phyloP scores from a whole-genome alignment of 1,140 invertebrate species.

The Drosophila punjabiensis region DNA sequence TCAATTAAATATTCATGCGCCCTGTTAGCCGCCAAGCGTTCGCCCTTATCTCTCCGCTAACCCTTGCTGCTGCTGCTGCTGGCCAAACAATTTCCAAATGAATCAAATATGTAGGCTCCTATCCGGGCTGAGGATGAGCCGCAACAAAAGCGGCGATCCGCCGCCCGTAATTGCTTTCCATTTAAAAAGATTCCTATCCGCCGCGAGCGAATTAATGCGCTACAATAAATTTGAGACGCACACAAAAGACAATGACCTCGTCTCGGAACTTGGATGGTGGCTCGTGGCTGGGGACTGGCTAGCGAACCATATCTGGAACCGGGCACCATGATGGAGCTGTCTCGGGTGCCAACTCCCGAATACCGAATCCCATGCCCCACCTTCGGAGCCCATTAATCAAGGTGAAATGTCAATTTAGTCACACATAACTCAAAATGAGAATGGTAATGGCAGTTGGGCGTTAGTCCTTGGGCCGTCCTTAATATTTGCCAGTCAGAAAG shows the following conservation, averaged over 20 bases:
- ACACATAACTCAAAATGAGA: slow-evolving; percentile 65
- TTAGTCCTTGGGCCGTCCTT: slow-evolving; percentile 4
- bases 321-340: slow-evolving; percentile 49
- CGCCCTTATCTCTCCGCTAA: slow-evolving; percentile 1
- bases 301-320: slow-evolving; percentile 22
- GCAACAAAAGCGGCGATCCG: slow-evolving; percentile 36
- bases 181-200: slow-evolving; percentile 44
- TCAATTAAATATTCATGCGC: slow-evolving; percentile 58
- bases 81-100: slow-evolving; percentile 27
- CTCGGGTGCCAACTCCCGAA: background rate
- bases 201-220: slow-evolving; percentile 43
- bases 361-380: background rate
- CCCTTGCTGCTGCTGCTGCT: slow-evolving; percentile 10
- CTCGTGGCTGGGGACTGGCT: slow-evolving; percentile 9
- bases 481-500: slow-evolving; percentile 17
- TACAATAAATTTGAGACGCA: slow-evolving; percentile 56
- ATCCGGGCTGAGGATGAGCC: slow-evolving; percentile 1
- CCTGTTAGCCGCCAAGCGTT: slow-evolving; percentile 20
- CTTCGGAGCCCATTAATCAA: slow-evolving; percentile 60
- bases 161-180: slow-evolving; percentile 37
- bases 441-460: slow-evolving; percentile 18
- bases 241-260: slow-evolving; percentile 60
- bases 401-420: slow-evolving; percentile 66
- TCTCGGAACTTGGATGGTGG: slow-evolving; percentile 11
- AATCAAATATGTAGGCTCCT: slow-evolving; percentile 48